These are phyloP conservation scores for Ceratotherium simum DNA, from an alignment of 2,113 vertebrate genomes.

Conservation along the genomic window DNA sequence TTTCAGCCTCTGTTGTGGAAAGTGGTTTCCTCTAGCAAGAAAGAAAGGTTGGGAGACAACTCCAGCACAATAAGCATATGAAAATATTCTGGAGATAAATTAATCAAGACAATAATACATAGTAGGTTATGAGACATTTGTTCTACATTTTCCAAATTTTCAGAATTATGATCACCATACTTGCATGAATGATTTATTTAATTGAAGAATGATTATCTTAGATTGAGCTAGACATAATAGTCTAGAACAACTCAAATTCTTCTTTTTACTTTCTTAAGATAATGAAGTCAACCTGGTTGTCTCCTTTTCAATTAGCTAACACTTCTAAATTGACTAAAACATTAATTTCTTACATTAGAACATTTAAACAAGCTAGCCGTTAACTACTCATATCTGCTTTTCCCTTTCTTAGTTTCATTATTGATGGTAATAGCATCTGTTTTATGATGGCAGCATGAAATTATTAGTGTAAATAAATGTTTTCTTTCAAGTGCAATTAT, in stretches of 20 bases:
- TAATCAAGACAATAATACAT: not conserved
- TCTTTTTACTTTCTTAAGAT: not conserved
- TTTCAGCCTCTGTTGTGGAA: not conserved
- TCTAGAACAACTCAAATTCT: not conserved
- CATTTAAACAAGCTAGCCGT: not conserved
- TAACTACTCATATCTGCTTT: not conserved
- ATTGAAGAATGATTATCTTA: not conserved
- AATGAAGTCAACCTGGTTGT: not conserved
- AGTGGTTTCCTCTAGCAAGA: not conserved
- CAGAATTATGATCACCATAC: not conserved
- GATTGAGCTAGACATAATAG: not conserved
- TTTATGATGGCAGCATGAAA: not conserved
- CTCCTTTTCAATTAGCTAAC: not conserved
- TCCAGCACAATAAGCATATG: not conserved
- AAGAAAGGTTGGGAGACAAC: not conserved
- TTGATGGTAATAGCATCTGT: not conserved
- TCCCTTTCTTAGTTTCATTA: not conserved
- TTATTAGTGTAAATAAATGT: not conserved
- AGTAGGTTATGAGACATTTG: constrained; percentile 4
- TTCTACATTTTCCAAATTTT: not conserved
- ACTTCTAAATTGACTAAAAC: not conserved
- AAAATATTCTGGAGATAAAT: not conserved
- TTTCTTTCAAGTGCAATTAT: not conserved
- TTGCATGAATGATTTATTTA: constrained; percentile 4
- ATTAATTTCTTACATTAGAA: not conserved